Evolutionary conservation across 2,797 vertebrate species (phyloP).

Genomic region (Philypnodon macrostomus): DNA sequence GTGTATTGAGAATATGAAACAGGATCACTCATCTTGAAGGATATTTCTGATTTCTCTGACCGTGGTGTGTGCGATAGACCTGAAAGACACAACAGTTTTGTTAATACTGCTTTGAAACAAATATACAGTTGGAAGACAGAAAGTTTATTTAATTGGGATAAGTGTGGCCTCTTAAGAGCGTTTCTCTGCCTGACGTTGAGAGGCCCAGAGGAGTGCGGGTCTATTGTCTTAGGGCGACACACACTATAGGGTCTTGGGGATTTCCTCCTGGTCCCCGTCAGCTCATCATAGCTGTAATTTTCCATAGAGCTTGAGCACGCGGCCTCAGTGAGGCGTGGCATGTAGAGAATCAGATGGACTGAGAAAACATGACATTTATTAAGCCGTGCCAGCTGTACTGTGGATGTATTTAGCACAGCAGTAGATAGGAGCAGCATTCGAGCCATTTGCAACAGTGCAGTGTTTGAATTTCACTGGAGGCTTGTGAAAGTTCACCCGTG

Average conservation of each 20-base stretch:
- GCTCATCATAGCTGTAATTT: slow-evolving; percentile 74
- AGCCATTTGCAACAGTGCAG: slow-evolving; percentile 12
- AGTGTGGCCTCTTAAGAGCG: slow-evolving; percentile 8
- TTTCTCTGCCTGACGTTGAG: slow-evolving; percentile 2
- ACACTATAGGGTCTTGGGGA: slow-evolving; percentile 54
- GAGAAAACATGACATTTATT: slow-evolving; percentile 37
- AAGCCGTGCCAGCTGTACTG: slow-evolving; percentile 8
- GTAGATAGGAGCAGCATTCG: neutral
- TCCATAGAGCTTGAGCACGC: slow-evolving; percentile 65
- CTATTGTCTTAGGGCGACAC: slow-evolving; percentile 45
- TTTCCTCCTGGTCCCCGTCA: slow-evolving; percentile 65
- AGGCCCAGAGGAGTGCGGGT: slow-evolving; percentile 8
- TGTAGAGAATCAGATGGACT: slow-evolving; percentile 32
- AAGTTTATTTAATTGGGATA: neutral
- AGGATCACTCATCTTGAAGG: slow-evolving; percentile 53
- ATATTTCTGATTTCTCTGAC: slow-evolving; percentile 88
- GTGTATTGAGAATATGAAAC: slow-evolving; percentile 55
- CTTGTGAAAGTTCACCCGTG: slow-evolving; percentile 61
- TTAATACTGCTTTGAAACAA: neutral
- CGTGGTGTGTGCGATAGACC: slow-evolving; percentile 89
- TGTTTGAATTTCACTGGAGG: slow-evolving; percentile 36
- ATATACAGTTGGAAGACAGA: neutral
- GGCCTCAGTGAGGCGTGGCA: slow-evolving; percentile 62
- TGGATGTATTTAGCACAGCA: neutral
- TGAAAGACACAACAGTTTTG: slow-evolving; percentile 52